Evolutionary conservation across 2,888 invertebrate genomes (phyloP).

Genomic region (Cistogaster globosa): DNA sequence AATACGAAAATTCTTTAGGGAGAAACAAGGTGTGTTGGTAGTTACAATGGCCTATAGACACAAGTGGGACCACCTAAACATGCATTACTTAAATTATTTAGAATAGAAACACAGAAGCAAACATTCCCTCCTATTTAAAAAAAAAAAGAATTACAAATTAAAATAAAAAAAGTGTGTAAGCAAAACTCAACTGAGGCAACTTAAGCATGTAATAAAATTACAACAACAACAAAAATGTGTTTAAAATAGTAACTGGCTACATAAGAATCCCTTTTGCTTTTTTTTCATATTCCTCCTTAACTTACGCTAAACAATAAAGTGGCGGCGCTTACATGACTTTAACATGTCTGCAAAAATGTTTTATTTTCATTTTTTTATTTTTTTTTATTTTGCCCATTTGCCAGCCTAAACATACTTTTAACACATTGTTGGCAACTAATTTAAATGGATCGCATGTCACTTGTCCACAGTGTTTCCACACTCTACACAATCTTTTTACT

Average conservation of each 20-base stretch:
- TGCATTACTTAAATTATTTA: constrained; percentile 44
- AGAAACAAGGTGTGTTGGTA: constrained; percentile 39
- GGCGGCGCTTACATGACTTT: constrained; percentile 70
- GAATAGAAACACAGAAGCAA: constrained; percentile 2
- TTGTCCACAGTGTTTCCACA: constrained; percentile 68
- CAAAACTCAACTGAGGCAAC: constrained; percentile 21
- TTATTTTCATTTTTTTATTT: constrained; percentile 28
- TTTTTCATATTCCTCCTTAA: constrained; percentile 26
- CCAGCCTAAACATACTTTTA: constrained; percentile 76
- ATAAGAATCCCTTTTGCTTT: constrained; percentile 33
- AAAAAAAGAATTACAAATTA: not conserved
- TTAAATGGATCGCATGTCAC: constrained; percentile 78
- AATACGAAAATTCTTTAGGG: constrained; percentile 22
- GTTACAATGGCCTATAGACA: constrained; percentile 31
- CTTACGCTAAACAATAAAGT: constrained; percentile 50
- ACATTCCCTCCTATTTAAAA: constrained; percentile 9
- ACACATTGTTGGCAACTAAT: constrained; percentile 82
- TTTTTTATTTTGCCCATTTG: constrained; percentile 45
- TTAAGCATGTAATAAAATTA: constrained; percentile 45
- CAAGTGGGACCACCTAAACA: constrained; percentile 63
- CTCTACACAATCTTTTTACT: constrained; percentile 48
- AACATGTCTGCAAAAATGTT: constrained; percentile 64
- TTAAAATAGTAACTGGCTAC: constrained; percentile 39
- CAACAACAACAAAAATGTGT: constrained; percentile 14
- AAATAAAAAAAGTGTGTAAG: not conserved